Base-by-base conservation (phyloP, 2,113 vertebrate genomes). In the Aspiorhynchus laticeps region DNA sequence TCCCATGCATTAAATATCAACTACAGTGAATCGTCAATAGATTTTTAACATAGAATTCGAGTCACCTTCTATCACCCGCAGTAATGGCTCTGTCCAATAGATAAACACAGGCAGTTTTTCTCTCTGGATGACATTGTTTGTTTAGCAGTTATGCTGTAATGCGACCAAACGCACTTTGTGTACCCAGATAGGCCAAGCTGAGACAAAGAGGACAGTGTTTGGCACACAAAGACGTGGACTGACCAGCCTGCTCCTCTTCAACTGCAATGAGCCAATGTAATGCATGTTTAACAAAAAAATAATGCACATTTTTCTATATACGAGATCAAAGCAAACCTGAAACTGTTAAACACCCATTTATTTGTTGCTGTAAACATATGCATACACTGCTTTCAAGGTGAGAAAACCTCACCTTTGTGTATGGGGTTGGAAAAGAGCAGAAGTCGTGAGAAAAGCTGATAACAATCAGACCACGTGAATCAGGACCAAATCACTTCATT, bases 191-290 rank as follows among this genome's bases (percentile, higher is more conserved):
- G 84, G 85, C 67, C 79, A 51, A 36, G 76, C 78, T 51, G 9
- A 89, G 84, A 94, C 92, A 94, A 93, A 91, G 91, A 59, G 31
- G 75, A 19, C 85, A 91, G 86, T 94, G 94, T 94, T 88, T 83
- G 33, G 87, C 84, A 79, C 51, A 90, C 89, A 90, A 88, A 88
- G 87, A 87, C 75, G 84, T 21, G 71, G 86, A 81, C 53, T 61
- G 46, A 74, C 46, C 67, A 84, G 82, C 82, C 65, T 71, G 63
- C 43, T 21, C 26, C 43, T 46, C 61, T 24, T 71, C 63, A 84
- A 56, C 21, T 59, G 69, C 31, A 84, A 53, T 53, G 65, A 5
- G 31, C 28, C 67, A 73, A 51, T 73, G 46, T 21, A 24, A 56
- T 56, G 53, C 7, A 1, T n/a, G 1, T 59, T 59, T 59, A 38